These are phyloP conservation scores for Donacobius atricapilla DNA, from an alignment of 2,113 vertebrate genomes.

Conservation along the genomic window DNA sequence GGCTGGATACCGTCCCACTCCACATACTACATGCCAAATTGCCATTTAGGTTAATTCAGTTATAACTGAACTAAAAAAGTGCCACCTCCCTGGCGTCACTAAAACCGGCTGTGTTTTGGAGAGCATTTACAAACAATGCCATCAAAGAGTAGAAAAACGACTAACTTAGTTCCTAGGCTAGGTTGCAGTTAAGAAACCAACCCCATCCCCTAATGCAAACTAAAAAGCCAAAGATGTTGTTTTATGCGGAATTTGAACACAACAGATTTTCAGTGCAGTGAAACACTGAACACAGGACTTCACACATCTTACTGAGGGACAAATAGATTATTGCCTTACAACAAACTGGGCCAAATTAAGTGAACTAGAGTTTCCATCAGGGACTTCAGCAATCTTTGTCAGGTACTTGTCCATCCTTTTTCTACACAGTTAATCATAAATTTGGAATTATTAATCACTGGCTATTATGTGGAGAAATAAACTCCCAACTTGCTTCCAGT, in stretches of 20 bases:
- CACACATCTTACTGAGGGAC: accelerated
- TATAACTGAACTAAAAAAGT: neutral
- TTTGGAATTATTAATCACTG: neutral
- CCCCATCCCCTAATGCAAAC: neutral
- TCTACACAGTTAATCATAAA: neutral
- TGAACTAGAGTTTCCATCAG: neutral
- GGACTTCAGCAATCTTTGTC: neutral
- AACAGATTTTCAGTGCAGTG: neutral
- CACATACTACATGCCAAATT: neutral
- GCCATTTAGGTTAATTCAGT: neutral
- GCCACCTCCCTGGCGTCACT: neutral
- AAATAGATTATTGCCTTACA: neutral
- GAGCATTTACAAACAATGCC: neutral
- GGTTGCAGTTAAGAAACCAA: neutral
- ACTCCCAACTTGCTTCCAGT: neutral
- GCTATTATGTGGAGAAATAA: neutral
- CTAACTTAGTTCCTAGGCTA: neutral
- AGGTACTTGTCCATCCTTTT: neutral
- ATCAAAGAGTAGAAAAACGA: neutral
- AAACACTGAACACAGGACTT: neutral
- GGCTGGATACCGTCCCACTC: neutral
- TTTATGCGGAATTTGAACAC: neutral
- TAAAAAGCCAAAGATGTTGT: neutral
- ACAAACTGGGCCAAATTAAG: neutral
- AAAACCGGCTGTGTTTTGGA: neutral